A percentile compares a stretch with the other conserved stretches of the same genome.
Conservation (phyloP, 1,140 invertebrate genomes). For the Drosophila guanche region DNA sequence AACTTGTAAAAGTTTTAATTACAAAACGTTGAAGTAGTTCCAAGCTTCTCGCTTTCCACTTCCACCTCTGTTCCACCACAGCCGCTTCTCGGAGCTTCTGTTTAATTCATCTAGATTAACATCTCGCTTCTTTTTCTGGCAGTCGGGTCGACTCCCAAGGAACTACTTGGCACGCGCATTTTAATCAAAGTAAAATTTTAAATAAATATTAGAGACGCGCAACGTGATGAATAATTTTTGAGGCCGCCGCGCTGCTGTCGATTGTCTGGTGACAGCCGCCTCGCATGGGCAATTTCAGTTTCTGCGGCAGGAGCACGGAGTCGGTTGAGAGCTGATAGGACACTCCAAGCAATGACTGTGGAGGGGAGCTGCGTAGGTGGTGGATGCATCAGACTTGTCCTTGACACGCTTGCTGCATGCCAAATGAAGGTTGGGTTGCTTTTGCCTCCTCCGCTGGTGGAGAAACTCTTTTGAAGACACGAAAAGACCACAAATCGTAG, state of each 20-base stretch:
- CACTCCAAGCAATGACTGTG: not conserved
- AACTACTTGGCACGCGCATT: conserved; percentile 64
- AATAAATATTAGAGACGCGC: conserved; percentile 69
- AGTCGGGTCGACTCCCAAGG: conserved; percentile 39
- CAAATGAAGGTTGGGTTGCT: conserved; percentile 63
- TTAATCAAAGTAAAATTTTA: conserved; percentile 79
- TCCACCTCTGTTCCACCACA: conserved; percentile 2
- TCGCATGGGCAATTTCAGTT: conserved; percentile 64
- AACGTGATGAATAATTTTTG: conserved; percentile 72
- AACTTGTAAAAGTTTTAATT: conserved; percentile 77
- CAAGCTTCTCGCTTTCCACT: not conserved
- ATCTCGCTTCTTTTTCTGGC: conserved; percentile 28
- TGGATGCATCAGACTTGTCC: conserved; percentile 57
- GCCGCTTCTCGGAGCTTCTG: conserved; percentile 26
- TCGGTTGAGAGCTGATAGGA: not conserved
- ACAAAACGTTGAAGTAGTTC: conserved; percentile 46
- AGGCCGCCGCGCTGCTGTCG: conserved; percentile 16
- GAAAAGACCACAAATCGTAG: conserved; percentile 56
- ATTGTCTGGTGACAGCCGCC: conserved; percentile 42
- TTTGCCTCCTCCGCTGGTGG: conserved; percentile 31
- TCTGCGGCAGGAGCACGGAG: conserved; percentile 31
- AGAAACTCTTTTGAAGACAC: conserved; percentile 39
- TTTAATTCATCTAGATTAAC: conserved; percentile 68
- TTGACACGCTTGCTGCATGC: conserved; percentile 73
- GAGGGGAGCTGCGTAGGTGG: conserved; percentile 26